Conservation (phyloP, 1,140 invertebrate species). For the Aleiodes sp. region DNA sequence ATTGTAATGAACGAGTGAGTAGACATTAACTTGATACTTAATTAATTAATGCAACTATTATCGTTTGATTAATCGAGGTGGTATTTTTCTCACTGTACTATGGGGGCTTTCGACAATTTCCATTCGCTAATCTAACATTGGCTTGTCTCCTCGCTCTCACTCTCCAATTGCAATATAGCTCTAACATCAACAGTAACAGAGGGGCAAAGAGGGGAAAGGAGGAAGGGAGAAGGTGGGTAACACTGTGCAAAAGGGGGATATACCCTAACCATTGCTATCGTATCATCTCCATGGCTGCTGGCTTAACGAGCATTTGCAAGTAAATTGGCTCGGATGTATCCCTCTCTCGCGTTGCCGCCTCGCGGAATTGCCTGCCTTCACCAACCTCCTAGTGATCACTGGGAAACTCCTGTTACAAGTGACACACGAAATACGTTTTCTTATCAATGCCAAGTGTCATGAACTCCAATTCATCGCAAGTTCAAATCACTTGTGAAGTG, state of each 20-base stretch:
- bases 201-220: background rate
- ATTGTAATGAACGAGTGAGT: too few relatives aligned
- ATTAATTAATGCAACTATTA: slow-evolving; percentile 5
- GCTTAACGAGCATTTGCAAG: slow-evolving; percentile 30
- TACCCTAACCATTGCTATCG: slow-evolving; percentile 17
- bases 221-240: background rate
- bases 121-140: slow-evolving; percentile 11
- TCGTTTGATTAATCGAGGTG: slow-evolving; percentile 17
- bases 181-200: background rate
- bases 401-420: background rate
- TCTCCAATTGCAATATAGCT: background rate
- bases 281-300: slow-evolving; percentile 20
- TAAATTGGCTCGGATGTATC: slow-evolving; percentile 23
- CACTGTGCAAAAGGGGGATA: background rate
- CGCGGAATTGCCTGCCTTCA: background rate
- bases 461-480: background rate
- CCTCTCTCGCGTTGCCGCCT: slow-evolving; percentile 5
- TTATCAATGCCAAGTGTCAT: background rate
- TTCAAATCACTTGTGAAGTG: background rate
- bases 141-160: slow-evolving; percentile 15
- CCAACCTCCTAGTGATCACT: slow-evolving; percentile 8
- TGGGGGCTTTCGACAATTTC: slow-evolving; percentile 12
- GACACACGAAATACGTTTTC: background rate
- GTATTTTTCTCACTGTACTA: slow-evolving; percentile 1
- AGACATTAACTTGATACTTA: too few relatives aligned